Percentiles rank a stretch among this genome's conserved stretches.
Conservation (phyloP, 2,888 invertebrate genomes). For the Seira ritae region DNA sequence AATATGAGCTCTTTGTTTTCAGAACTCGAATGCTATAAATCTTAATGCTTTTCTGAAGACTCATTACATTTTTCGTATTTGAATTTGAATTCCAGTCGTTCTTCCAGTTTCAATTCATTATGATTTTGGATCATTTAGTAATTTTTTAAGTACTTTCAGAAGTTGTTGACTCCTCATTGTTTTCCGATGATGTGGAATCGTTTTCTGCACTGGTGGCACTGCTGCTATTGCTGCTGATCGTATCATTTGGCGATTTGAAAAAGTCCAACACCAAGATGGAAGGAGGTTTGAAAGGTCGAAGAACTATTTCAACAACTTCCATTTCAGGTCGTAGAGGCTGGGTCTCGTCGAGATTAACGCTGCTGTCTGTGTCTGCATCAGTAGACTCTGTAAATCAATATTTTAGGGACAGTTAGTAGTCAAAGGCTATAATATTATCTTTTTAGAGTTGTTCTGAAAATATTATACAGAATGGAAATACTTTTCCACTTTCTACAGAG, state of each 20-base stretch:
- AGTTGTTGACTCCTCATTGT: slow-evolving; percentile 27
- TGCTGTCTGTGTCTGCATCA: slow-evolving; percentile 37
- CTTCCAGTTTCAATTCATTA: slow-evolving; percentile 2
- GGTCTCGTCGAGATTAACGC: slow-evolving; percentile 23
- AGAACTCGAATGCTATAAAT: neutral
- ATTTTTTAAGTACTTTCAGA: neutral
- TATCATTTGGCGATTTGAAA: slow-evolving; percentile 42
- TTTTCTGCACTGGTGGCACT: neutral
- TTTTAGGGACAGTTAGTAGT: slow-evolving; percentile 11
- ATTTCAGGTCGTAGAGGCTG: slow-evolving; percentile 30
- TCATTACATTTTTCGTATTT: neutral
- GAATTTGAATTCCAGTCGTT: neutral
- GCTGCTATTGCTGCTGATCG: neutral
- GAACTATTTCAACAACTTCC: slow-evolving; percentile 46
- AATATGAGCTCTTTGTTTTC: slow-evolving; percentile 1
- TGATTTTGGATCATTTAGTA: neutral
- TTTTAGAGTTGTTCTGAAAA: neutral
- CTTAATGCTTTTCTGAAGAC: slow-evolving; percentile 23
- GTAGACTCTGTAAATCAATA: slow-evolving; percentile 53
- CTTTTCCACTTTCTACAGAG: neutral
- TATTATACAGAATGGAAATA: neutral
- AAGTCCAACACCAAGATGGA: slow-evolving; percentile 54
- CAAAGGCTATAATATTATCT: neutral
- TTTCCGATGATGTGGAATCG: slow-evolving; percentile 19
- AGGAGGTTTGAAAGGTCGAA: slow-evolving; percentile 53